Evolutionary conservation across 2,888 invertebrate genomes (phyloP).

Genomic region (Quadroppia sp.): DNA sequence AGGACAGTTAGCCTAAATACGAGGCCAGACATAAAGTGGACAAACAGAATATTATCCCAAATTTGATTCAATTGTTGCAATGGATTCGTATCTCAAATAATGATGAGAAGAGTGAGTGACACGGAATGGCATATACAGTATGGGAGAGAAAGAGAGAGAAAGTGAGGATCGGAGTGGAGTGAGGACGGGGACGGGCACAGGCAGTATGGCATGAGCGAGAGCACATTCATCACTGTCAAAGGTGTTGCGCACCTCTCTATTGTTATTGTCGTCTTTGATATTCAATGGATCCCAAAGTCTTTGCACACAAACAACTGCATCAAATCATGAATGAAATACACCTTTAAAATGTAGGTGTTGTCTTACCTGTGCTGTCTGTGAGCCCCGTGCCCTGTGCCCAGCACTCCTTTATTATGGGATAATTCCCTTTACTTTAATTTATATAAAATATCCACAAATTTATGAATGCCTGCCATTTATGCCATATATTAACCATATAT

Average conservation of each 20-base stretch:
- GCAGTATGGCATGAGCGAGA: background rate
- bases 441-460: slow-evolving; percentile 9
- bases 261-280: slow-evolving; percentile 28
- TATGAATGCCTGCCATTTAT: slow-evolving; percentile 15
- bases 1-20: no score
- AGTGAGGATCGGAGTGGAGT: no score
- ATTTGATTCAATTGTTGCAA: no score
- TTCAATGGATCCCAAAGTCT: background rate
- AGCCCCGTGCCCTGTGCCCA: no score
- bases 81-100: no score
- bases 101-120: no score
- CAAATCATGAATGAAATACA: slow-evolving; percentile 31
- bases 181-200: no score
- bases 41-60: background rate
- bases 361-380: slow-evolving; percentile 19
- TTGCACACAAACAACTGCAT: slow-evolving; percentile 22
- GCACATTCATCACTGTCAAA: slow-evolving; percentile 30
- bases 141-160: no score
- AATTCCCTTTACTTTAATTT: slow-evolving; percentile 12
- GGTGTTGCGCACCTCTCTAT: slow-evolving; percentile 32
- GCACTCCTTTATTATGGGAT: slow-evolving; percentile 28
- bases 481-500: slow-evolving; percentile 8
- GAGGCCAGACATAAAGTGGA: no score
- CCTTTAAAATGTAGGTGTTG: slow-evolving; percentile 34
- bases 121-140: no score